Evolutionary conservation across 2,888 invertebrate genomes (phyloP).

Genomic region (Chloromyia formosa): DNA sequence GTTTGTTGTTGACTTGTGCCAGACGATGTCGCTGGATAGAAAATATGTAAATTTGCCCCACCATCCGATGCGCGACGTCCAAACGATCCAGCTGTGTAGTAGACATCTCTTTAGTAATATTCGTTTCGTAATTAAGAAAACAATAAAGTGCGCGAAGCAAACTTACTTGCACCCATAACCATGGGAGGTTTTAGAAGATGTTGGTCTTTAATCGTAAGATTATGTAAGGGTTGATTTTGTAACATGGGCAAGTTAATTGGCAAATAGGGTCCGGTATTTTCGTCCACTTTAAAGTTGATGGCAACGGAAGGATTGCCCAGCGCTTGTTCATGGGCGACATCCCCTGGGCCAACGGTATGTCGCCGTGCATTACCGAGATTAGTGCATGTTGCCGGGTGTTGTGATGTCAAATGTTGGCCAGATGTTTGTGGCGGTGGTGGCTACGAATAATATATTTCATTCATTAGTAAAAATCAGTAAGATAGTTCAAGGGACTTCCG

Average conservation of each 20-base stretch:
- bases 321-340: constrained; percentile 85
- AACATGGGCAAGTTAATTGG: constrained; percentile 85
- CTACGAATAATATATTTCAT: not conserved
- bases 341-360: constrained; percentile 94
- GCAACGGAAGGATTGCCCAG: constrained; percentile 64
- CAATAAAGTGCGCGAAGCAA: no score
- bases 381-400: constrained; percentile 48
- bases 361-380: constrained; percentile 72
- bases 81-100: constrained; percentile 74
- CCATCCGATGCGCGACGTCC: constrained; percentile 95
- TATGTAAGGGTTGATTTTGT: constrained; percentile 83
- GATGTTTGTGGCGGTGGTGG: constrained; percentile 51
- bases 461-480: not conserved
- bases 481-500: not conserved
- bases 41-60: constrained; percentile 88
- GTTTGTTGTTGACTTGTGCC: constrained; percentile 59
- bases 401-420: constrained; percentile 54
- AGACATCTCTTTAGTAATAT: constrained; percentile 9
- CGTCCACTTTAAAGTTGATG: constrained; percentile 61
- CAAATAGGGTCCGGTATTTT: constrained; percentile 70
- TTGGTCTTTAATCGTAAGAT: constrained; percentile 91
- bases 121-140: no score
- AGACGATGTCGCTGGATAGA: constrained; percentile 67
- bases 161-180: constrained; percentile 82
- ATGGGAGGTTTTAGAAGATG: constrained; percentile 93